Evolutionary conservation across 2,797 vertebrate genomes (phyloP), one percentile per base, ranked within the genome.

Genomic region (Peromyscus eremicus): DNA sequence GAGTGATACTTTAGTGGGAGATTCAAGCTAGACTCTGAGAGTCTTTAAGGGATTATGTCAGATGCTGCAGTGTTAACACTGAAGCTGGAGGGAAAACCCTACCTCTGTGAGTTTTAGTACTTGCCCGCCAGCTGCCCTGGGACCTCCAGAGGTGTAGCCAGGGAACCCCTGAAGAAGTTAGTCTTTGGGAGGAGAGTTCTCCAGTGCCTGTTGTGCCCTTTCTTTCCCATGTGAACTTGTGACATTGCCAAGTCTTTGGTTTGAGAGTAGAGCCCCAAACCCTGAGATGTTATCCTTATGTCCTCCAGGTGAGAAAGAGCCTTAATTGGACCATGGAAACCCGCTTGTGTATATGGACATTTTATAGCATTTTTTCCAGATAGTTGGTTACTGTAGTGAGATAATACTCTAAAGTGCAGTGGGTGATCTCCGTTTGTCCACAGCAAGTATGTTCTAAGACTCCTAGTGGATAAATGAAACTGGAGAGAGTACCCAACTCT

Each of bases 11-110:
- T 96, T 92, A 94, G 89, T 92, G 75, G 70, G 70, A 95, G 79
- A 92, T 97, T 92, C 93, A 86, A 79, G 66, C 92, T 91, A 96
- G 91, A 88, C 37, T 91, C 92, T 85, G 46, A 95, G 85, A 89
- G 85, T 76, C 77, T 95, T 92, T 80, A 89, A 94, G 83, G 94
- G 76, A 84, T 95, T 95, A 34, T 94, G 84, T 97, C 85, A 84
- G 80, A 46, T 96, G 76, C 57, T 77, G 3, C 57, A 37, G 23
- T 80, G 64, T 92, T 94, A 92, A 92, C 34, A 10, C 46, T 52
- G 82, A 96, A 94, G 89, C 43, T 87, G 93, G 43, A 96, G 87
- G 88, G 52, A 95, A 96, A 89, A 84, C 32, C 91, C 77, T 19
- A 29, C 77, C 77, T 97, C 88, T 37, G 17, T 90, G 79, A 91